A percentile compares a stretch with the other conserved stretches of the same genome.
These are phyloP conservation scores for Cyanocitta stelleri DNA, from an alignment of 2,113 vertebrate genomes.

Conservation along the genomic window DNA sequence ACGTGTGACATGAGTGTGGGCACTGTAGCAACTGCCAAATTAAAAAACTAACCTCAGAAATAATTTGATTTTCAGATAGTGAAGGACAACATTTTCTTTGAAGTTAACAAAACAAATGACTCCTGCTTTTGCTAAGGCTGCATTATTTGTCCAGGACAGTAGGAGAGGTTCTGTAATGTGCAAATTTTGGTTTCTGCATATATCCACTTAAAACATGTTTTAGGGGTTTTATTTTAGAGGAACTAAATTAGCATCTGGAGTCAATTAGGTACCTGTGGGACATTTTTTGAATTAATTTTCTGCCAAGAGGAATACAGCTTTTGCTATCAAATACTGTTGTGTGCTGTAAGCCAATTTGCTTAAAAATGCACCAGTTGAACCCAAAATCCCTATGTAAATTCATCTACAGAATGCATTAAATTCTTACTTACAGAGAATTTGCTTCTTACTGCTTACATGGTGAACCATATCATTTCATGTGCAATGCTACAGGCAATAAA, in stretches of 20 bases:
- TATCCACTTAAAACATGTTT: neutral
- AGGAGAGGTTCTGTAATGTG: neutral
- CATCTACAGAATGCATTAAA: neutral
- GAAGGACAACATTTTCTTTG: neutral
- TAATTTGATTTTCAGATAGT: neutral
- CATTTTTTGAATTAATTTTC: neutral
- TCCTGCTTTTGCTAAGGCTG: neutral
- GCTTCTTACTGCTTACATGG: neutral
- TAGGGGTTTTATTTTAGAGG: neutral
- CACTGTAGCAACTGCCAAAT: neutral
- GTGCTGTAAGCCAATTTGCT: neutral
- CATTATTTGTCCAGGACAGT: neutral
- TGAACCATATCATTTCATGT: neutral
- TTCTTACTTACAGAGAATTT: neutral
- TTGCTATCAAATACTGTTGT: neutral
- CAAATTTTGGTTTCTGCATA: neutral
- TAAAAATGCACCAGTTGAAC: neutral
- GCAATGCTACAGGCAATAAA: neutral
- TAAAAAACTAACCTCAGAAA: neutral
- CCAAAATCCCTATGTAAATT: neutral
- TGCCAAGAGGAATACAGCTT: neutral
- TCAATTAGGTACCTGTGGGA: neutral
- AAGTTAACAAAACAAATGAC: neutral
- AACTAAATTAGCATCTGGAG: neutral
- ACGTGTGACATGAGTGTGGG: rapidly evolving